Evolutionary conservation across 2,113 vertebrate genomes (phyloP), one percentile per base, ranked within the genome.

Genomic region (Percopsis transmontana): DNA sequence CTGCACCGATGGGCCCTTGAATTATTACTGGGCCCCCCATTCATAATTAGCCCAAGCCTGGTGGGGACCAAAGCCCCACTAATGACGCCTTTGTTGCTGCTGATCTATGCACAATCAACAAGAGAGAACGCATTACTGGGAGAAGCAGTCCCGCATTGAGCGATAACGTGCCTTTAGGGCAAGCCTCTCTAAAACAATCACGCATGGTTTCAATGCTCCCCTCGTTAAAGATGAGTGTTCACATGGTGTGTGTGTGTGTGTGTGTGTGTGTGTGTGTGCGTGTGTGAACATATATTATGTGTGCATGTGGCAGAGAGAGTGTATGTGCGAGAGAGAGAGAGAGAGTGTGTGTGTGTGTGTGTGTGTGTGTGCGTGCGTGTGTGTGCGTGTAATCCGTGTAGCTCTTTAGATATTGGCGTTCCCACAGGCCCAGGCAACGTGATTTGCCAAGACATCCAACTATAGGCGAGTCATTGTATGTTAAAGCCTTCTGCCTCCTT

Each of bases 51-150:
- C 89, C 86, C 81, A 24, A 67, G 81, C 82, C 88, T 91, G 84
- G 85, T 90, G 84, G 89, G 89, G 87, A 91, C 88, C 86, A 90
- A 91, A 91, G 88, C 85, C 74, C 83, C 85, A 83, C 89, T 92
- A 92, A 92, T 90, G 84, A 91, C 76, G 85, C 82, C 90, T 92
- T 92, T 92, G 91, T 92, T 81, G 86, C 85, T 3, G 63, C 86
- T 88, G 88, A 91, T 91, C 89, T 85, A 80, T 73, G 78, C 89
- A 91, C 90, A 90, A 89, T 91, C 86, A 88, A 87, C 85, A 86
- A 90, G 88, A 90, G 87, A 77, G 80, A 79, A 84, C 79, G 85
- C 82, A 87, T 84, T 86, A 90, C 88, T 80, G 84, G 81, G 88
- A 86, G 85, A 83, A 79, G 82, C 76, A 61, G 80, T 85, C 87